Base-by-base conservation (phyloP, 2,113 vertebrate species). In the Siphamia tubifer region DNA sequence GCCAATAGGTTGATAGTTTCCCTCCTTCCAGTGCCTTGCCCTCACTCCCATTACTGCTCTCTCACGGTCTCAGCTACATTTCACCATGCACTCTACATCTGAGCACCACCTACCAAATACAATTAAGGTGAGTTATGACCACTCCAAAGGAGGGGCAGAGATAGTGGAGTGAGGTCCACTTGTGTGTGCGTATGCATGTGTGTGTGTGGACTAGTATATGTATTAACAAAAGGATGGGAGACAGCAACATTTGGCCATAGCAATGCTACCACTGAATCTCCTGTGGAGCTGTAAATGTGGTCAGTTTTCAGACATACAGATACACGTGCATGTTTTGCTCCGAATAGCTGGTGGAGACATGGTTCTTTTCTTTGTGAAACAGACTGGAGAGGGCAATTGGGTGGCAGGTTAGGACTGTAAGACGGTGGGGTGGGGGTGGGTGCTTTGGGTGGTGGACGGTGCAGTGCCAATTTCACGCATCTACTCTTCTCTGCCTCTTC, bases 391-490 rank as follows among this genome's bases (percentile, higher is more conserved):
- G 77, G 82, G 74, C 51, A 74, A 36, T 53, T n/a, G n/a, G 40
- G 38, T 19, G 62, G 43, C 30, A 55, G 67, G 67, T 58, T 70
- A 38, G 53, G 49, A 68, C 38, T 13, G 40, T 11, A 34, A 24
- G 23, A 13, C 5, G 44, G 5, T 27, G 21, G 7, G 12, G 23
- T 13, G n/a, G 17, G 12, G 48, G 36, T 23, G 68, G 47, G 69
- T 52, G 40, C 52, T 34, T 52, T 55, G 77, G 56, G 77, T 68
- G 71, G 67, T 82, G 74, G 70, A 72, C 69, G 81, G 82, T 80
- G 80, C 81, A 82, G 76, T 87, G 74, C 84, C 90, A 93, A 92
- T 93, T 91, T 93, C 91, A 92, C 77, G 87, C 87, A 77, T 90
- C 82, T 44, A 68, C 84, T 86, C 77, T 72, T 84, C 74, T 76